Evolutionary conservation across 2,113 vertebrate species (phyloP).

Genomic region (Cololabis saira): DNA sequence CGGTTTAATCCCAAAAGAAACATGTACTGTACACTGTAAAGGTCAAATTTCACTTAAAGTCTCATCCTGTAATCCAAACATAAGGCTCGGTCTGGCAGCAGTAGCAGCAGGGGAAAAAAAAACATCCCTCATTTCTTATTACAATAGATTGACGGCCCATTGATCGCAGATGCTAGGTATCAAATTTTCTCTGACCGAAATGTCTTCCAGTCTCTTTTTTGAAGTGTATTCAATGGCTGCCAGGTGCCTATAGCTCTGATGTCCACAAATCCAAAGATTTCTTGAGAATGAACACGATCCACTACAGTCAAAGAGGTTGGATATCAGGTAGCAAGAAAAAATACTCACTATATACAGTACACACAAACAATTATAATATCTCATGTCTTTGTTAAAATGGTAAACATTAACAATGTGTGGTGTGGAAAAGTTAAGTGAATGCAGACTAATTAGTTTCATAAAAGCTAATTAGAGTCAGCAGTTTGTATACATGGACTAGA

Average conservation of each 20-base stretch:
- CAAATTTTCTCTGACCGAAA: background rate
- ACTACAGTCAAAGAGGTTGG: too few species aligned
- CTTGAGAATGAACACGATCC: too few species aligned
- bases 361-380: too few species aligned
- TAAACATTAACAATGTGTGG: too few species aligned
- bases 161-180: constrained; percentile 7
- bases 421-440: too few species aligned
- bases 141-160: constrained; percentile 12
- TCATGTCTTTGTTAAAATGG: too few species aligned
- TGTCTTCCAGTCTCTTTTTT: background rate
- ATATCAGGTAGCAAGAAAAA: too few species aligned
- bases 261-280: too few species aligned
- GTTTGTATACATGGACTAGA: too few species aligned
- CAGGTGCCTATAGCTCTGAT: constrained; percentile 5
- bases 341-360: too few species aligned
- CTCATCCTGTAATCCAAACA: constrained; percentile 27
- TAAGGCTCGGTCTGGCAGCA: constrained; percentile 5
- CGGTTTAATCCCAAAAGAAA: constrained; percentile 10
- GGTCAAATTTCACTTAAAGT: constrained; percentile 37
- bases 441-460: too few species aligned
- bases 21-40: constrained; percentile 7
- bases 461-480: too few species aligned
- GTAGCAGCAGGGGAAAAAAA: background rate
- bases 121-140: constrained; percentile 11
- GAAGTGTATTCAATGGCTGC: constrained; percentile 9